A percentile compares a stretch with the other conserved stretches of the same genome.
Conservation (phyloP, 2,888 invertebrate genomes). For the Xylophagus ater region DNA sequence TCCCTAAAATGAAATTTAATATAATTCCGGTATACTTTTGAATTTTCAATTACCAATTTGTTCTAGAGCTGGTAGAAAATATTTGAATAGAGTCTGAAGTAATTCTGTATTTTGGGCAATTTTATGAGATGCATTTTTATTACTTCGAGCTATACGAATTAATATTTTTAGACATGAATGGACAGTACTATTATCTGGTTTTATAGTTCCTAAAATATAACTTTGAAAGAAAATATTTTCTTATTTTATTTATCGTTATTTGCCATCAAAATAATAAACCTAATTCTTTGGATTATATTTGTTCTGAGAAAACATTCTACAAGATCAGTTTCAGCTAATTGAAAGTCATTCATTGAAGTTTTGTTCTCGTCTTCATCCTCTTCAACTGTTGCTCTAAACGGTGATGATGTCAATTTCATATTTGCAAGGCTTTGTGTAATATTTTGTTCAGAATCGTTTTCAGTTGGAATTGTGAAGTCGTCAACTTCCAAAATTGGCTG, state of each 20-base stretch:
- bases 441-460: conserved; percentile 28
- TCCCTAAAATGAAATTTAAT: conserved; percentile 24
- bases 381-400: conserved; percentile 29
- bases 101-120: conserved; percentile 54
- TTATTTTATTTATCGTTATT: background rate
- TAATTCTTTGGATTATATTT: conserved; percentile 62
- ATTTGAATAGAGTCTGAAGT: conserved; percentile 46
- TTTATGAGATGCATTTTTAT: conserved; percentile 50
- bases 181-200: conserved; percentile 60
- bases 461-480: conserved; percentile 16
- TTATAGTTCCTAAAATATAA: conserved; percentile 61
- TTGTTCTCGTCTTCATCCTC: conserved; percentile 41
- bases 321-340: conserved; percentile 73
- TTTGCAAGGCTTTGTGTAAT: conserved; percentile 44
- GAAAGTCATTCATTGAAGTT: conserved; percentile 70
- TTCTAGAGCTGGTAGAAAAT: conserved; percentile 41
- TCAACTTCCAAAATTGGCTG: conserved; percentile 48
- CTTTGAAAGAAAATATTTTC: conserved; percentile 23
- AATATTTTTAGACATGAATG: conserved; percentile 67
- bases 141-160: conserved; percentile 67
- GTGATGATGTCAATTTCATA: conserved; percentile 25
- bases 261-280: too few relatives aligned
- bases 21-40: conserved; percentile 22
- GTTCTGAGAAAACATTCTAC: conserved; percentile 61
- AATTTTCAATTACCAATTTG: conserved; percentile 21